Percentiles rank a stretch among this genome's conserved stretches.
Conservation (phyloP, 1,140 invertebrate species). For the Pseudomyrmex flavicornis region DNA sequence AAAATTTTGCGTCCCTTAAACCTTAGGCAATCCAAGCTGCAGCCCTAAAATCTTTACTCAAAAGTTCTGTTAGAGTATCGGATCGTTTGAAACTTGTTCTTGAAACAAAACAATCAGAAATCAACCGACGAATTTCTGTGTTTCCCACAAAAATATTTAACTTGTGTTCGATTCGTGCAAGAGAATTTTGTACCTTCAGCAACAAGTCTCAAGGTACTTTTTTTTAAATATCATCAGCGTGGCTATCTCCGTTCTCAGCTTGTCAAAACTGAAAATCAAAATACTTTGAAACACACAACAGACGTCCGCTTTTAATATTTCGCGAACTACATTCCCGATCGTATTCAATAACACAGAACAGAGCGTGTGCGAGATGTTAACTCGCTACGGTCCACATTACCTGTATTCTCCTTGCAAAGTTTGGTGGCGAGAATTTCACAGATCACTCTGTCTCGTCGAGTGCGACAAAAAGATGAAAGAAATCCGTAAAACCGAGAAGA, state of each 20-base stretch:
- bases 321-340: constrained; percentile 27
- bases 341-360: constrained; percentile 22
- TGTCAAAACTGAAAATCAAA: constrained; percentile 5
- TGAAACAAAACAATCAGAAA: neutral
- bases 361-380: constrained; percentile 4
- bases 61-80: neutral
- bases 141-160: neutral
- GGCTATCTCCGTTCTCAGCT: too few relatives aligned
- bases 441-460: neutral
- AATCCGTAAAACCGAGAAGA: constrained; percentile 1
- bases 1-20: too few relatives aligned
- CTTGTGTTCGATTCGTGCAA: neutral
- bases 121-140: neutral
- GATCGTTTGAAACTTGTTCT: constrained; percentile 7
- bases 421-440: constrained; percentile 11
- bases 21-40: constrained; percentile 74
- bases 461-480: neutral
- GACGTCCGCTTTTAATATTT: constrained; percentile 24
- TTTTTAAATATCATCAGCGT: too few relatives aligned
- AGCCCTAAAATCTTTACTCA: constrained; percentile 29
- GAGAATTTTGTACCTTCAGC: constrained; percentile 20
- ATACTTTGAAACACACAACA: constrained; percentile 14
- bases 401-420: neutral
- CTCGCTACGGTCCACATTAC: neutral
- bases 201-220: neutral